Evolutionary conservation across 2,113 vertebrate genomes (phyloP), one percentile per base, ranked within the genome.

Genomic region (Elephas maximus): DNA sequence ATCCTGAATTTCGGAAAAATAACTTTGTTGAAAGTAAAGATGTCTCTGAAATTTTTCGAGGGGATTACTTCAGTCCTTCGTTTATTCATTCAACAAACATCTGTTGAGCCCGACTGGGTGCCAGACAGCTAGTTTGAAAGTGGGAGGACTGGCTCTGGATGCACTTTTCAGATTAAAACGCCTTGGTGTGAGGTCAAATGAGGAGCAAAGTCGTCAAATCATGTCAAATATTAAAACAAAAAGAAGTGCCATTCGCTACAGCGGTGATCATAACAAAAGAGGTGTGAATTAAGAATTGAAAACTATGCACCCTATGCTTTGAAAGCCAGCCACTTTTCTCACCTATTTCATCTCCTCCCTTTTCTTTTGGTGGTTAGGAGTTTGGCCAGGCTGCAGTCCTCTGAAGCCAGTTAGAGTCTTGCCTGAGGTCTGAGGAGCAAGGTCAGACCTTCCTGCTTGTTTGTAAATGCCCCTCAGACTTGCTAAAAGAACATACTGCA

Each of bases 41-140:
- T 33, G 44, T 60, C 60, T 48, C 60, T 20, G 4, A 77, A 45
- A n/a, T 71, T 92, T 90, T 93, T 67, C 37, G 37, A 37, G 48
- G 9, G 48, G 10, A 7, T 48, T 7, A 48, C 48, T 48, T 48
- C 48, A 48, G 7, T 48, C 48, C 7, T 48, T 88, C 8, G 0
- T 84, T 90, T 67, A 45, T 88, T 95, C 88, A 80, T 69, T 95
- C 86, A 82, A 78, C 97, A 88, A 93, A 95, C 92, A 96, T 92
- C 77, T 92, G 80, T 92, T 81, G 67, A 96, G 65, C 74, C 17
- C 1, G 2, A 71, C 18, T 57, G 37, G 44, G n/a, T 88, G 69
- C 41, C 90, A 79, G 76, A 73, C 73, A 48, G 17, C 88, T 57
- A 74, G 69, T 51, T 30, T 77, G 53, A 63, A 81, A 92, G 8